These are phyloP conservation scores for Magallana nippona DNA, from an alignment of 2,888 invertebrate species.

Conservation along the genomic window DNA sequence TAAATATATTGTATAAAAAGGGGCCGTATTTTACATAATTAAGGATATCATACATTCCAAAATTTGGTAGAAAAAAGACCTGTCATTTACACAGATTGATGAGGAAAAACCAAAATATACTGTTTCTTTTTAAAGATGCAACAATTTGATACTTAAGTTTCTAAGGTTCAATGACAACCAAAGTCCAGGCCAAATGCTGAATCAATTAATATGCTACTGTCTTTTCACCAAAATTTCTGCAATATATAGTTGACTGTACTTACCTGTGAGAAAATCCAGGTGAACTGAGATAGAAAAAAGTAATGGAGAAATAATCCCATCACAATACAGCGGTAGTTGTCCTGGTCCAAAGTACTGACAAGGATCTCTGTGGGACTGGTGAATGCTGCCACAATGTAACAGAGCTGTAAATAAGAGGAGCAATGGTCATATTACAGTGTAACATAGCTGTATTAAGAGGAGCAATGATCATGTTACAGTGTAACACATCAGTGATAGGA, in stretches of 20 bases:
- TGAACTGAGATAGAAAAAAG: slow-evolving; percentile 78
- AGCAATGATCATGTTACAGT: slow-evolving; percentile 15
- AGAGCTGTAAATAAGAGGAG: slow-evolving; percentile 65
- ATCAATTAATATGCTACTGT: no score
- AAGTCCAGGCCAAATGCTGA: no score
- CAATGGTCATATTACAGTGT: no score
- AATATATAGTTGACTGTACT: background rate
- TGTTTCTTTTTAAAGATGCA: background rate
- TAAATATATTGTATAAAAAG: no score
- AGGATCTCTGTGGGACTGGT: slow-evolving; percentile 74
- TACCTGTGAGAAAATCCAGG: slow-evolving; percentile 78
- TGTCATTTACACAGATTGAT: background rate
- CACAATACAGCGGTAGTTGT: slow-evolving; percentile 77
- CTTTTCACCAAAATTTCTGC: no score
- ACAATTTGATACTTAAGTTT: no score
- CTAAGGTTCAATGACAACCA: no score
- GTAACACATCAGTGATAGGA: background rate
- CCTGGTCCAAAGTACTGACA: slow-evolving; percentile 58
- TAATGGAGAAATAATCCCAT: slow-evolving; percentile 77
- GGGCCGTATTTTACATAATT: no score
- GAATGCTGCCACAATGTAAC: slow-evolving; percentile 76
- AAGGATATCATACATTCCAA: no score
- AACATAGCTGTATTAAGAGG: no score
- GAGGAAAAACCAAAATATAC: background rate
- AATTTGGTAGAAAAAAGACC: no score